Evolutionary conservation across 2,797 vertebrate species (phyloP), one percentile per base, ranked within the genome.

Genomic region (Darevskia nairensis): DNA sequence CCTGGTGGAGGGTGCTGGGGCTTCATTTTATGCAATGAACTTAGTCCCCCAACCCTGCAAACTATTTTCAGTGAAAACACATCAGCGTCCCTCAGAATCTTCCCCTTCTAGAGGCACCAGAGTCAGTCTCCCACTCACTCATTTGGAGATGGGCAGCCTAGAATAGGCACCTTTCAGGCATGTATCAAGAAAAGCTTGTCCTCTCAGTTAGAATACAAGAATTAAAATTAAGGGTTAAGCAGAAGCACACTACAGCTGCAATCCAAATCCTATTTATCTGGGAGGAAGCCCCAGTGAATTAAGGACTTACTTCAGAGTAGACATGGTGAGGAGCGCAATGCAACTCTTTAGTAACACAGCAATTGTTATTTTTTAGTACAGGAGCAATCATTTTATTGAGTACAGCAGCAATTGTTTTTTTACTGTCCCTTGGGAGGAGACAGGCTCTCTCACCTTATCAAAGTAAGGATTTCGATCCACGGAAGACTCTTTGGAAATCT

Each of bases 401-500:
- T 66, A 82, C 35, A 32, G 1, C 61, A 23, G 29, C 10, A 80
- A 66, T 19, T 71, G 72, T 44, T 0, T 32, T 0, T 4, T 64
- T 80, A 8, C 76, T 0, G 80, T 6, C 81, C 83, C 64, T 71
- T 80, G 75, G 71, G 17, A 74, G 81, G 35, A 3, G 4, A 55
- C 5, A 79, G 75, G 11, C 11, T 90, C 6, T 90, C 96, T 90
- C 89, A 99, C 99, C 98, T 99, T 99, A 96, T 99, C 99, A 88
- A 98, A 99, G 92, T 98, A 99, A 96, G 98, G 95, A 96, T 93
- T 94, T 94, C 98, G 98, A 91, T 99, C 99, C 96, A 98, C 97
- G 96, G 98, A 96, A 95, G 98, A 97, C 94, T 99, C 99, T 97
- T 99, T 99, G 97, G 98, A 97, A 96, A 98, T 97, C 90, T 98